These are phyloP conservation scores for Poeciliopsis turneri DNA, from an alignment of 2,797 vertebrate genomes.

Conservation along the genomic window DNA sequence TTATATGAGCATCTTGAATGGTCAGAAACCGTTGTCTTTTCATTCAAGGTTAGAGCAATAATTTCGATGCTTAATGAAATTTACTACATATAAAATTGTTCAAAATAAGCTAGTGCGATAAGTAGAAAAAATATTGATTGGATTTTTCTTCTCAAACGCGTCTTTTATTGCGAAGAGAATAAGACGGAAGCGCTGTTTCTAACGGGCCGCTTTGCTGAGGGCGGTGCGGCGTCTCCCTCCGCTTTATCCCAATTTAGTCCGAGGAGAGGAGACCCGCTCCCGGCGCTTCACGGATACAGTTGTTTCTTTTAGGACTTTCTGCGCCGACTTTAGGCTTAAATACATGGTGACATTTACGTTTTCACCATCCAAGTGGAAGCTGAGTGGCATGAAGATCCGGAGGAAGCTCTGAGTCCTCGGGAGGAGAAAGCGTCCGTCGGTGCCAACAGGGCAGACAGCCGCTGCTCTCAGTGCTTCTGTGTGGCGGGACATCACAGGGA, in stretches of 20 bases:
- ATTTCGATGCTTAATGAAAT: not conserved
- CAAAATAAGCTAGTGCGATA: not conserved
- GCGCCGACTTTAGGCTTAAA: not conserved
- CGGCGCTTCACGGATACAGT: not conserved
- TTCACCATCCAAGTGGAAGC: not conserved
- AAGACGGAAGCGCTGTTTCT: not conserved
- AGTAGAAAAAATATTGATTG: not conserved
- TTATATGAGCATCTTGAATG: no score
- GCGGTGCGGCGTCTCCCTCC: not conserved
- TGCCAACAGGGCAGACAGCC: conserved; percentile 68
- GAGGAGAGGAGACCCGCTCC: not conserved
- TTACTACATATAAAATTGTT: not conserved
- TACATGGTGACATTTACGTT: not conserved
- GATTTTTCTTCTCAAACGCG: not conserved
- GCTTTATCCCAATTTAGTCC: not conserved
- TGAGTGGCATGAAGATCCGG: conserved; percentile 38
- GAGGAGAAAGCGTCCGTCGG: conserved; percentile 54
- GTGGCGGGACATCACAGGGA: conserved; percentile 32
- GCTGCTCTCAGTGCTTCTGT: conserved; percentile 12
- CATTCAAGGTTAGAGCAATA: not conserved
- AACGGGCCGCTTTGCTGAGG: not conserved
- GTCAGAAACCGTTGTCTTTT: not conserved
- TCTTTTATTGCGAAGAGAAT: conserved; percentile 5
- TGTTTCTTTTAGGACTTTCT: not conserved
- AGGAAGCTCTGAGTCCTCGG: conserved; percentile 43